Conservation (phyloP, 2,113 vertebrate genomes). For the Nycticorax nycticorax region DNA sequence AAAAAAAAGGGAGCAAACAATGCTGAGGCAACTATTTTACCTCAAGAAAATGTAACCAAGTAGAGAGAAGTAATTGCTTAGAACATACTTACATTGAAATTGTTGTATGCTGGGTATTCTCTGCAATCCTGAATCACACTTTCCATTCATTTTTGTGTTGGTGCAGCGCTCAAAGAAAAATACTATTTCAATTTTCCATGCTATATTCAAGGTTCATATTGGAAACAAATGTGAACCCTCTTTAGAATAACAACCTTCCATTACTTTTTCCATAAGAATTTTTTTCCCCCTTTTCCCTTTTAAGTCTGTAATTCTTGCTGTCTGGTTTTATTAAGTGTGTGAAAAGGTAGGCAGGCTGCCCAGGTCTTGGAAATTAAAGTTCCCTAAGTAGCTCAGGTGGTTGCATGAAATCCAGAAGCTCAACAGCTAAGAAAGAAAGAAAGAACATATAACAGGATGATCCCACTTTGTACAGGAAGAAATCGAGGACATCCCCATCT, state of each 20-base stretch:
- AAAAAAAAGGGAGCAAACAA: neutral
- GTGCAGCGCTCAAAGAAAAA: slow-evolving; percentile 49
- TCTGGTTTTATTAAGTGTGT: slow-evolving; percentile 72
- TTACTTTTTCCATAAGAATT: slow-evolving; percentile 74
- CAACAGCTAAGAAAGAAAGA: neutral
- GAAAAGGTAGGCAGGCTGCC: slow-evolving; percentile 62
- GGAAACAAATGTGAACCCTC: slow-evolving; percentile 77
- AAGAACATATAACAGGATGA: neutral
- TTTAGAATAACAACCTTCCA: slow-evolving; percentile 71
- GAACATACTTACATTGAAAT: slow-evolving; percentile 57
- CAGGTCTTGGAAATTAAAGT: slow-evolving; percentile 62
- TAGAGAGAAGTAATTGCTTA: slow-evolving; percentile 54
- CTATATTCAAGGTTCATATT: slow-evolving; percentile 66
- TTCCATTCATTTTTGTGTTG: slow-evolving; percentile 35
- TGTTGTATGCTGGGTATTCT: slow-evolving; percentile 24
- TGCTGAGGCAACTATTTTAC: slow-evolving; percentile 54
- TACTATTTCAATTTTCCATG: slow-evolving; percentile 67
- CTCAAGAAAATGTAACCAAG: slow-evolving; percentile 52
- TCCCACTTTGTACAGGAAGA: neutral
- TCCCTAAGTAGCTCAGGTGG: slow-evolving; percentile 38
- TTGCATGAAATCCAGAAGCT: neutral
- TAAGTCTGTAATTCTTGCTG: slow-evolving; percentile 62
- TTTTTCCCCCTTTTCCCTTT: slow-evolving; percentile 43
- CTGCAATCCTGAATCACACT: slow-evolving; percentile 55
- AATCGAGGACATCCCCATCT: neutral